Base-by-base conservation (phyloP, 1,140 invertebrate genomes). In the Paraescarpia echinospica region DNA sequence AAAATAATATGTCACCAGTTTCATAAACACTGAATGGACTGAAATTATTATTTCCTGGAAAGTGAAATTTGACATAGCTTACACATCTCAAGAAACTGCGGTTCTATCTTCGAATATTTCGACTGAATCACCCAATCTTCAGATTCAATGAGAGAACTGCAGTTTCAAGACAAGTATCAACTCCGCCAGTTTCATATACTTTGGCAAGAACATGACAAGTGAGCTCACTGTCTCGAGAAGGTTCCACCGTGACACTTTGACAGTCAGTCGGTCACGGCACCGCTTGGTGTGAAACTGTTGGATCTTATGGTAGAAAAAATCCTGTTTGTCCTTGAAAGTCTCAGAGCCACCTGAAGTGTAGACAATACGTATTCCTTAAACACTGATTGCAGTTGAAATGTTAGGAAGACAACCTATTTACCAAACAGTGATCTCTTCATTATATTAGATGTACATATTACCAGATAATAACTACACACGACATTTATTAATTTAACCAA, bases 241-340 rank as follows among this genome's bases (percentile, higher is more conserved):
- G 94, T 98, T 98, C 33, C 98, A 97, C 91, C 98, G 96, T 91
- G 97, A 97, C 89, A 99, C 97, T 96, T 98, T 98, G 95, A 99
- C 96, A 2, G 97, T 97, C 34, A 98, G 95, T 92, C 95, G 98
- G 94, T 98, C 98, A 95, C 98, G 98, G 94, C 98, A 97, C 95
- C 98, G 97, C 93, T 98, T 98, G 94, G 97, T 97, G 96, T 98
- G 98, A 95, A 97, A 97, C 94, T 98, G 98, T 94, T 98, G 96
- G 90, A 99, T 97, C 97, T 99, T 98, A 95, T 98, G 98, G 96
- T 99, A 98, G 96, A 99, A 99, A 96, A 98, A 99, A 94, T 98
- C 98, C 96, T 98, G 98, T 95, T 99, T 99, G 95, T 99, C 98
- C 96, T 98, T 98, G 95, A 99, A 99, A 35, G 98, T 98, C 96